phyloP scores from a whole-genome alignment of 2,797 vertebrate species.

The Allobates femoralis region DNA sequence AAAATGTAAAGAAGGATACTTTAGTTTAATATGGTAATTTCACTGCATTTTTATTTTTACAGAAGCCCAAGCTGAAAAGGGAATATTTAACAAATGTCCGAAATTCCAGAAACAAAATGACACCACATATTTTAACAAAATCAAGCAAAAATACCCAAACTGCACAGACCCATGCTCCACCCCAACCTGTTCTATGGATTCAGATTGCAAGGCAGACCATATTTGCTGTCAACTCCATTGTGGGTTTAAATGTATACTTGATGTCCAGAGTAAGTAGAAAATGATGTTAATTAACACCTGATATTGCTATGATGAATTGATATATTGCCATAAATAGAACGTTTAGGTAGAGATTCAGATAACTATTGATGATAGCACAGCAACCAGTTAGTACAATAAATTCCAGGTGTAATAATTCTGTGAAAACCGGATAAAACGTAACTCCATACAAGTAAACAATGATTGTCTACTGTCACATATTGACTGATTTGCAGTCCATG shows the following conservation, averaged over 20 bases:
- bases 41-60: neutral
- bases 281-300: neutral
- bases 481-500: too few relatives aligned
- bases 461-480: too few relatives aligned
- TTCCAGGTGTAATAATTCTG: neutral
- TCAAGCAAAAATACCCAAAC: neutral
- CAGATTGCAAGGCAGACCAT: neutral
- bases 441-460: neutral
- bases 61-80: neutral
- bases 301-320: neutral
- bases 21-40: neutral
- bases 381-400: neutral
- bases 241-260: conserved; percentile 22
- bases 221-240: conserved; percentile 25
- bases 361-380: neutral
- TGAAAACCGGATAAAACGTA: neutral
- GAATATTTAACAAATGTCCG: neutral
- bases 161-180: neutral
- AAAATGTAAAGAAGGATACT: too few relatives aligned
- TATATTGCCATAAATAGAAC: neutral
- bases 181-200: conserved; percentile 3
- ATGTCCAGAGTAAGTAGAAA: conserved; percentile 11
- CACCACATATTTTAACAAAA: neutral
- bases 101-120: neutral
- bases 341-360: neutral